Evolutionary conservation across 2,797 vertebrate genomes (phyloP), one percentile per base, ranked within the genome.

Genomic region (Eulemur albifrons): DNA sequence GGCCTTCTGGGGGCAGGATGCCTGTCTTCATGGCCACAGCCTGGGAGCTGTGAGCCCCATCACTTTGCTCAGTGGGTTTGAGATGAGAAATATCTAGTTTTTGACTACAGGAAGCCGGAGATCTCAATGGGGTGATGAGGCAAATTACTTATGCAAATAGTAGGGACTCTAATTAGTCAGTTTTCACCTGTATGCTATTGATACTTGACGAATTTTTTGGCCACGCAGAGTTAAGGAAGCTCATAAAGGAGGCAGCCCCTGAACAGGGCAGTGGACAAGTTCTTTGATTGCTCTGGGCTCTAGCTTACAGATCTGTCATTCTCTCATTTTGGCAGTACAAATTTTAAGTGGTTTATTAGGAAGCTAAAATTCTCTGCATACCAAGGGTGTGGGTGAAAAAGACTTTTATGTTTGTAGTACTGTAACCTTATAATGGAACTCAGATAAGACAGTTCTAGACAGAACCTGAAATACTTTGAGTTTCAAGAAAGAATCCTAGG

Each of bases 281-380:
- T 23, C 17, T 50, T 88, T 35, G 20, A 50, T 61, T 1, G 75
- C 30, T 77, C 50, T 90, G 70, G 76, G 21, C 17, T 13, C 35
- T 59, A 11, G 14, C 85, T 70, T 43, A 40, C 5, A 48, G 5
- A n/a, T 30, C 43, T 70, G 8, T 54, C 20, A 10, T 52, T 81
- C 25, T 90, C 11, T 67, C 18, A 30, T 80, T 79, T 84, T 72
- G 61, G 21, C 50, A 40, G 12, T 38, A 63, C 14, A 79, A n/a
- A 69, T 72, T 76, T 27, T 72, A 69, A 81, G 23, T 88, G 54
- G 3, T 57, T 77, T 80, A 73, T 76, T 94, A 90, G 50, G n/a
- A 79, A 83, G 12, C 30, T 76, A 70, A 94, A 82, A 84, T 93
- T 90, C 43, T 86, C 30, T 87, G 23, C 76, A 83, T 88, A 65